These are phyloP conservation scores for Dasyprocta punctata DNA, from an alignment of 2,113 vertebrate species.

Conservation along the genomic window DNA sequence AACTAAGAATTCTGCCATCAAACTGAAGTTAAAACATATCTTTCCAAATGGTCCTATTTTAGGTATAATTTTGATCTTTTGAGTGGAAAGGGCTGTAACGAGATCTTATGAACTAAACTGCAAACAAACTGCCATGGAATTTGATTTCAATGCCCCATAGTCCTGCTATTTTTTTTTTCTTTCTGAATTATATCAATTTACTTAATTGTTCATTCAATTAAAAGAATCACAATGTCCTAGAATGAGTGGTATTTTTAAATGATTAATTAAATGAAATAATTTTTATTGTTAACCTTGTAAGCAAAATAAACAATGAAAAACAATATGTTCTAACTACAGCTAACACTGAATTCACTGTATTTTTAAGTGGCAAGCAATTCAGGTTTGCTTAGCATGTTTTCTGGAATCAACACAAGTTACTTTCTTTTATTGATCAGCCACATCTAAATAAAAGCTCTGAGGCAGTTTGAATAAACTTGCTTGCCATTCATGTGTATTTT, in stretches of 20 bases:
- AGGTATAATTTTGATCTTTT: neutral
- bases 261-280: neutral
- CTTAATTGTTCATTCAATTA: neutral
- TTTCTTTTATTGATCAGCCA: neutral
- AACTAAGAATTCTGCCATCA: neutral
- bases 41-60: neutral
- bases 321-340: neutral
- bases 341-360: neutral
- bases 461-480: neutral
- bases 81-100: neutral
- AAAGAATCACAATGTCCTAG: neutral
- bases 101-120: neutral
- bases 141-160: neutral
- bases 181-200: neutral
- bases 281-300: neutral
- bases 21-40: neutral
- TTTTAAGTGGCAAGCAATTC: neutral
- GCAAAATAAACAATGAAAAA: neutral
- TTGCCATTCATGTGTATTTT: neutral
- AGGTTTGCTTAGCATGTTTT: neutral
- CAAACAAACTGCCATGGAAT: neutral
- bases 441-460: neutral
- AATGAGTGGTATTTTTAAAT: neutral
- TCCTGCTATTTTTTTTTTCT: neutral
- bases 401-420: neutral